Evolutionary conservation across 2,888 invertebrate genomes (phyloP).

Genomic region (Drosophila kambysellisi): DNA sequence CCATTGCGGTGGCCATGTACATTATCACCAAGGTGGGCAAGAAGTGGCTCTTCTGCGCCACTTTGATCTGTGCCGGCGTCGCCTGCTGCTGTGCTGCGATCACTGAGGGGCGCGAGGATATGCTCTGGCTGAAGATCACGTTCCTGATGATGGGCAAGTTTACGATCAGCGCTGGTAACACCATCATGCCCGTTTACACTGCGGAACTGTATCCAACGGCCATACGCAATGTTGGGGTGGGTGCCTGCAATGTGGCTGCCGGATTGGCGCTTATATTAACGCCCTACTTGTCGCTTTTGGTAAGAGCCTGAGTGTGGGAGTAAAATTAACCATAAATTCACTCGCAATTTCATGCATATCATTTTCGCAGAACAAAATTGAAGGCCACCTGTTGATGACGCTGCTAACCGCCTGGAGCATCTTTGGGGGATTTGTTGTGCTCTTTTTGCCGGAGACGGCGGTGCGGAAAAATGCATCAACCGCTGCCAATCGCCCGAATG

Average conservation of each 20-base stretch:
- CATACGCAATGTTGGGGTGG: slow-evolving; percentile 90
- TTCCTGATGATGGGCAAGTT: slow-evolving; percentile 93
- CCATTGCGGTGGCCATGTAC: slow-evolving; percentile 91
- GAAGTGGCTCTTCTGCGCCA: slow-evolving; percentile 89
- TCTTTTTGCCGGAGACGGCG: slow-evolving; percentile 91
- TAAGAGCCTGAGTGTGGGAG: slow-evolving; percentile 84
- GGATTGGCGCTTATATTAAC: slow-evolving; percentile 90
- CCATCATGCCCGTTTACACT: slow-evolving; percentile 91
- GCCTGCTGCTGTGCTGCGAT: slow-evolving; percentile 89
- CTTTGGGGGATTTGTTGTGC: slow-evolving; percentile 89
- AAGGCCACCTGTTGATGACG: slow-evolving; percentile 89
- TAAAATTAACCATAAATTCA: no score
- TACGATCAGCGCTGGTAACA: slow-evolving; percentile 91
- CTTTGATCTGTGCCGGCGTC: slow-evolving; percentile 89
- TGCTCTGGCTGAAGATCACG: slow-evolving; percentile 90
- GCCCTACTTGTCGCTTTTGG: slow-evolving; percentile 92
- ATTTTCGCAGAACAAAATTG: slow-evolving; percentile 87
- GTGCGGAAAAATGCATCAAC: slow-evolving; percentile 52
- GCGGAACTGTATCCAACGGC: slow-evolving; percentile 90
- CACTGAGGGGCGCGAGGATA: slow-evolving; percentile 86
- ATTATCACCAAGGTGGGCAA: slow-evolving; percentile 91
- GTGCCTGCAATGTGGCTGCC: slow-evolving; percentile 91
- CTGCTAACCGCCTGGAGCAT: slow-evolving; percentile 89
- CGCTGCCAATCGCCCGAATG: slow-evolving; percentile 41
- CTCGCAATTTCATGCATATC: neutral